A percentile compares a stretch with the other conserved stretches of the same genome.
phyloP scores from a whole-genome alignment of 23 tunicate genomes.

The Pegea sp. region DNA sequence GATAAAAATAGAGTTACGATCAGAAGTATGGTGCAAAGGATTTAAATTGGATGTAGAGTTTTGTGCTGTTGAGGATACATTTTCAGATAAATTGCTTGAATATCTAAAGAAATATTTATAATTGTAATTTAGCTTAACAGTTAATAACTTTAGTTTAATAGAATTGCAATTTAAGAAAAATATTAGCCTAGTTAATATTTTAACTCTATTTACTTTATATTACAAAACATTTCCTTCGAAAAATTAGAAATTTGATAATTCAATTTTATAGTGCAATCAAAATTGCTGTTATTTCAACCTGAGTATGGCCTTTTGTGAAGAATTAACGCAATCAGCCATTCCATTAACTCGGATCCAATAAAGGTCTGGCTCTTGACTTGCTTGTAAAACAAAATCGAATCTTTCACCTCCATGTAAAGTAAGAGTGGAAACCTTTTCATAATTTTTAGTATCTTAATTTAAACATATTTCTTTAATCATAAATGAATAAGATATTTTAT shows the following conservation, averaged over 20 bases:
- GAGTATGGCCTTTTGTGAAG: constrained; percentile 52
- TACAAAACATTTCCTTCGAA: background rate
- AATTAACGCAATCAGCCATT: constrained; percentile 43
- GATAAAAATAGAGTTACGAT: too few relatives aligned
- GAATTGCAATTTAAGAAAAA: background rate
- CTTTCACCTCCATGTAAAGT: constrained; percentile 17
- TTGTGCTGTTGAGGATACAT: too few relatives aligned
- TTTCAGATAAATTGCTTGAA: too few relatives aligned
- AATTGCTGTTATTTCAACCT: too few relatives aligned
- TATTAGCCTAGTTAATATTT: background rate
- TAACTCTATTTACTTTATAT: background rate
- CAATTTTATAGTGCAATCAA: too few relatives aligned
- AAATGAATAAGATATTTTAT: too few relatives aligned
- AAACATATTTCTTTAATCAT: background rate
- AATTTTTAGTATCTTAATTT: background rate
- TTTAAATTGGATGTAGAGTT: too few relatives aligned
- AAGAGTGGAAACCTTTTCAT: constrained; percentile 3
- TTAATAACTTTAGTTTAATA: too few relatives aligned
- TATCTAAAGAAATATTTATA: too few relatives aligned
- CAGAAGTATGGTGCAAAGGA: too few relatives aligned
- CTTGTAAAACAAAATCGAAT: constrained; percentile 14
- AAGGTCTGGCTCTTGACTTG: constrained; percentile 4
- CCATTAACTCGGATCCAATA: constrained; percentile 21
- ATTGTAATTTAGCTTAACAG: too few relatives aligned
- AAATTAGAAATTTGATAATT: background rate